These are phyloP conservation scores for Entelurus aequoreus DNA, from an alignment of 2,113 vertebrate species.

Conservation along the genomic window DNA sequence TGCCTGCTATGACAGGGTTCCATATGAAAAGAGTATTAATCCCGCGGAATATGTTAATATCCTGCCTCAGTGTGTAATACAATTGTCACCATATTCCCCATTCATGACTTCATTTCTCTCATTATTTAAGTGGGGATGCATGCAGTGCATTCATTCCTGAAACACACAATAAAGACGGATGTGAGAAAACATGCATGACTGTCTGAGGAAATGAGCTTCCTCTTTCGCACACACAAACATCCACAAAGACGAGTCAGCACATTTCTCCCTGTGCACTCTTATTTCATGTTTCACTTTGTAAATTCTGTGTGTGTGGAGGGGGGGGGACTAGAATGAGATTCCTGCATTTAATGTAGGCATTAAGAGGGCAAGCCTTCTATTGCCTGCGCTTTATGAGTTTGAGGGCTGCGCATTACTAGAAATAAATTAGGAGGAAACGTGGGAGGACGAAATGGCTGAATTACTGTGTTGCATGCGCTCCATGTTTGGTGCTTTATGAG, in stretches of 20 bases:
- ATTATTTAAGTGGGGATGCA: too few relatives aligned
- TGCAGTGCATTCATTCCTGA: too few relatives aligned
- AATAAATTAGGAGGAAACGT: slow-evolving; percentile 46
- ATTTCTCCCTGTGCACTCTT: slow-evolving; percentile 5
- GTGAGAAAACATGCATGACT: slow-evolving; percentile 18
- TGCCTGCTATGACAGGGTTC: too few relatives aligned
- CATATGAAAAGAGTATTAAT: too few relatives aligned
- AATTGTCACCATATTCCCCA: too few relatives aligned
- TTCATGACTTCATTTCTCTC: too few relatives aligned
- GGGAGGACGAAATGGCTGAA: slow-evolving; percentile 40
- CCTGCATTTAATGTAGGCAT: too few relatives aligned
- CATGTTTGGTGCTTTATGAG: slow-evolving; percentile 60
- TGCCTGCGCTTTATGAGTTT: slow-evolving; percentile 21
- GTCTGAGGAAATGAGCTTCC: slow-evolving; percentile 34
- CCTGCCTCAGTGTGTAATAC: too few relatives aligned
- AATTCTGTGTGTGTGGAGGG: slow-evolving; percentile 7
- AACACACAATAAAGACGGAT: too few relatives aligned
- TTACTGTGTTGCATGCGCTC: slow-evolving; percentile 33
- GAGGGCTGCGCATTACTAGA: slow-evolving; percentile 19
- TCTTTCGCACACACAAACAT: slow-evolving; percentile 14
- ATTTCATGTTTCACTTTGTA: slow-evolving; percentile 22
- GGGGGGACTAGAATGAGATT: neutral
- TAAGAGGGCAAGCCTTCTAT: too few relatives aligned
- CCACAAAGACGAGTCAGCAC: slow-evolving; percentile 17
- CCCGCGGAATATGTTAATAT: too few relatives aligned